phyloP scores from a whole-genome alignment of 1,140 invertebrate species.

The Triops longicaudatus region DNA sequence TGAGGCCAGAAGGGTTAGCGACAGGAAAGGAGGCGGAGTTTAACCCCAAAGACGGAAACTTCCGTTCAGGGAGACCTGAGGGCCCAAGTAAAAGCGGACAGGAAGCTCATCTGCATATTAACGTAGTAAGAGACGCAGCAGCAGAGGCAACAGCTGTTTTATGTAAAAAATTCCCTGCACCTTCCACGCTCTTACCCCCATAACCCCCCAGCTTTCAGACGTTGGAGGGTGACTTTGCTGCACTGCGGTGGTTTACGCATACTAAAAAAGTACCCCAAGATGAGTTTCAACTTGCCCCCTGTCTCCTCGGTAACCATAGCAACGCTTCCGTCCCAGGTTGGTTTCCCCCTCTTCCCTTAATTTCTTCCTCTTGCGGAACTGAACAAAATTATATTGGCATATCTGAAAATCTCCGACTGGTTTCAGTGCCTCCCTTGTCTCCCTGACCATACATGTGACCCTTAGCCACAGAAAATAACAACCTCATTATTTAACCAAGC shows the following conservation, averaged over 20 bases:
- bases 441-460: neutral
- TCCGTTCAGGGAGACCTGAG: neutral
- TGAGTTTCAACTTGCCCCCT: constrained; percentile 1
- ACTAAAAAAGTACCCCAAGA: neutral
- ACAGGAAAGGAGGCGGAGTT: neutral
- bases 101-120: constrained; percentile 12
- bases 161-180: neutral
- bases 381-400: neutral
- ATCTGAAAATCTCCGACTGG: neutral
- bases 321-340: neutral
- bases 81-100: neutral
- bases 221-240: neutral
- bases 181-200: neutral
- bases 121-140: neutral
- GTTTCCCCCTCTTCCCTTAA: neutral
- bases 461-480: neutral
- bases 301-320: neutral
- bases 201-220: neutral
- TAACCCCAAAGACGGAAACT: neutral
- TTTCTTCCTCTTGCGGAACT: neutral
- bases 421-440: neutral
- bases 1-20: neutral
- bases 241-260: constrained; percentile 11
- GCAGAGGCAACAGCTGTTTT: neutral
- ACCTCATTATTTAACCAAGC: neutral